Base-by-base conservation (phyloP, 2,888 invertebrate species). In the Eilema griseolum region DNA sequence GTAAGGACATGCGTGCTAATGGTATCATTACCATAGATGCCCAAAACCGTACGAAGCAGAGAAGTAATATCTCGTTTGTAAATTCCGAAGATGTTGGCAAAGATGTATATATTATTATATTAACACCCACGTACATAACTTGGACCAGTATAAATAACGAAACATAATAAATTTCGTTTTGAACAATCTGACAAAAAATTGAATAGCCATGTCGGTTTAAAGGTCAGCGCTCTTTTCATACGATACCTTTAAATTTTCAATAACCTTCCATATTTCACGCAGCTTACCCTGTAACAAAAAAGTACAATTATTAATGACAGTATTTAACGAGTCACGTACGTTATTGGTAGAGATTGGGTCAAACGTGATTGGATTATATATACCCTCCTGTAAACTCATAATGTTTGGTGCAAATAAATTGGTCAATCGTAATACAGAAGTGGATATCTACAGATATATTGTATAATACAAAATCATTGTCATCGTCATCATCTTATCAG, bases 291-390 rank as follows among this genome's bases (percentile, higher is more conserved):
- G 46, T 4, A 67, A 66, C 62, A 66, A 70, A 70, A 41, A 62
- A 41, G 31, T 26, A 66, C 61, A 68, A 61, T 23, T 56, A 37
- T 64, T 46, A 67, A 57, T 70, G 64, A 46, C 67, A 62, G 24
- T 62, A 70, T 67, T 70, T 68, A 59, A 70, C 26, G 5, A 31
- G 46, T 61, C 69, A 67, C 70, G 67, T 70, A 28, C 46, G 57
- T 64, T 67, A 73, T 67, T 73, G 70, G 31, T 66, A 46, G 69
- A 16, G 67, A 64, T 71, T 62, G 61, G 11, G 23, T 11, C 12
- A 33, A 20, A 73, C 73, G 73, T 73, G 73, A 73, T 31, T 16
- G 14, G 66, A 70, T 20, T 70, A 57, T 46, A 16, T 28, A 66
- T 59, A 37, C 65, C 28, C 26, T 46, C 59, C 31, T 52, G 37